These are phyloP conservation scores for Drosophila simulans DNA, from an alignment of 1,140 invertebrate genomes.

Conservation along the genomic window DNA sequence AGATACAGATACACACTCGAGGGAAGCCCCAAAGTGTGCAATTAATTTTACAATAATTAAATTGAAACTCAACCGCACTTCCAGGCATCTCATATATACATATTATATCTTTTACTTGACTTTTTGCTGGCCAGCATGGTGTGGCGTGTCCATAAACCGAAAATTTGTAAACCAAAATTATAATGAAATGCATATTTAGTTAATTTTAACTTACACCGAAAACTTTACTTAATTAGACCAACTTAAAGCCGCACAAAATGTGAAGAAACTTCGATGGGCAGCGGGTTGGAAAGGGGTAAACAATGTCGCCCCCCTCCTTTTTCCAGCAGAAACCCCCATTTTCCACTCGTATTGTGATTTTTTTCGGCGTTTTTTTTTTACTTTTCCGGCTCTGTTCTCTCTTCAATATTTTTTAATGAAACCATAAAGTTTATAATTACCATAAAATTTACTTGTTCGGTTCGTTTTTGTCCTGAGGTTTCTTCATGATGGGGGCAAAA, in stretches of 20 bases:
- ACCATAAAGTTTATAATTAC: slow-evolving; percentile 80
- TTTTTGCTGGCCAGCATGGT: neutral
- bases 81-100: slow-evolving; percentile 1
- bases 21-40: slow-evolving; percentile 44
- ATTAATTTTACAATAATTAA: slow-evolving; percentile 77
- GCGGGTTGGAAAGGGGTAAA: slow-evolving; percentile 6
- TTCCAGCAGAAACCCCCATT: neutral
- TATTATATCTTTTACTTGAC: neutral
- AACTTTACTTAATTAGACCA: slow-evolving; percentile 76
- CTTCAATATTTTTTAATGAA: slow-evolving; percentile 66
- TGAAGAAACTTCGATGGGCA: slow-evolving; percentile 30
- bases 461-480: slow-evolving; percentile 46
- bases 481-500: slow-evolving; percentile 22
- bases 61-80: slow-evolving; percentile 54
- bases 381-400: slow-evolving; percentile 15
- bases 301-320: slow-evolving; percentile 20
- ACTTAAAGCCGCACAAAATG: slow-evolving; percentile 59
- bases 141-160: slow-evolving; percentile 19
- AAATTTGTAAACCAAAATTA: slow-evolving; percentile 46
- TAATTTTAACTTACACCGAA: slow-evolving; percentile 63
- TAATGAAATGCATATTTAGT: slow-evolving; percentile 78
- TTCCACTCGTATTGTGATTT: slow-evolving; percentile 24
- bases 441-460: slow-evolving; percentile 69
- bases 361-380: slow-evolving; percentile 8
- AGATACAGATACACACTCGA: slow-evolving; percentile 7